These are phyloP conservation scores for Drosophila niveifrons DNA, from an alignment of 2,888 invertebrate species.

Conservation along the genomic window DNA sequence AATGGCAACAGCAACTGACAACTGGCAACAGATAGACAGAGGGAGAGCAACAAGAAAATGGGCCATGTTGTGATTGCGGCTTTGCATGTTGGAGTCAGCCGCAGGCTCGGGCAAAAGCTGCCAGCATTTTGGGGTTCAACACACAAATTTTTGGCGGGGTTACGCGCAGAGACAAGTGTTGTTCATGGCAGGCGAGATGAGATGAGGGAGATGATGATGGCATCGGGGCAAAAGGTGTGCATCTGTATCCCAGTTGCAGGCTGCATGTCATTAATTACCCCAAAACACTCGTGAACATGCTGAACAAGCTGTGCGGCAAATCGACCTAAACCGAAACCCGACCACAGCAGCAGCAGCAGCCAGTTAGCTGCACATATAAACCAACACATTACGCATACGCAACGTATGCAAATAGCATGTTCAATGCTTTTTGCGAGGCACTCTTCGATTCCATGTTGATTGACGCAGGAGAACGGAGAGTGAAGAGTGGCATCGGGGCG, in stretches of 20 bases:
- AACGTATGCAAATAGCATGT: slow-evolving; percentile 41
- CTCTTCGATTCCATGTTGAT: slow-evolving; percentile 63
- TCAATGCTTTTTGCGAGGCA: slow-evolving; percentile 38
- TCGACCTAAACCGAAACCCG: slow-evolving; percentile 52
- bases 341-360: slow-evolving; percentile 61
- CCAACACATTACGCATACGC: slow-evolving; percentile 21
- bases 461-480: not conserved
- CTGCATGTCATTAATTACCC: slow-evolving; percentile 74
- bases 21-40: slow-evolving; percentile 13
- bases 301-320: slow-evolving; percentile 48
- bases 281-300: slow-evolving; percentile 4
- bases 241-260: slow-evolving; percentile 19
- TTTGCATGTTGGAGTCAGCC: slow-evolving; percentile 63
- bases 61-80: slow-evolving; percentile 65
- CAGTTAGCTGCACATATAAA: slow-evolving; percentile 48
- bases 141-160: slow-evolving; percentile 42
- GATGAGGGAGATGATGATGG: too few species aligned
- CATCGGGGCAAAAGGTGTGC: not conserved
- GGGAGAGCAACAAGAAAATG: slow-evolving; percentile 32
- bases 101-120: slow-evolving; percentile 26
- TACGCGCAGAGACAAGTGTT: slow-evolving; percentile 61
- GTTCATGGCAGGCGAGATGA: not conserved
- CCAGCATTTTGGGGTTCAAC: slow-evolving; percentile 31
- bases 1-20: slow-evolving; percentile 14
- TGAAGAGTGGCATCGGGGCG: slow-evolving; percentile 1